Evolutionary conservation across 2,113 vertebrate species (phyloP).

Genomic region (Nothobranchius kuhntae): DNA sequence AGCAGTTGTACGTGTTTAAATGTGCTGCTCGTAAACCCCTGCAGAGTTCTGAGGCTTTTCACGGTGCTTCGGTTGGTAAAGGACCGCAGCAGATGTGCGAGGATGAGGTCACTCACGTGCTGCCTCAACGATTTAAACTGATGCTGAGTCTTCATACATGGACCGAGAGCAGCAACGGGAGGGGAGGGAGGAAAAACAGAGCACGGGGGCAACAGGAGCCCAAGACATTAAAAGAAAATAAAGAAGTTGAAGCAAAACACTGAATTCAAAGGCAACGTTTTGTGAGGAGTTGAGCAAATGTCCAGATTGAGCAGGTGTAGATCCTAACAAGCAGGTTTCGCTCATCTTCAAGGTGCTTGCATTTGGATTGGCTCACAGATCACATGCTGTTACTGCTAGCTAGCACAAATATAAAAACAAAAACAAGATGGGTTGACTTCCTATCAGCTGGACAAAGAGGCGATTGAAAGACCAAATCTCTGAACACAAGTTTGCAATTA

Average conservation of each 20-base stretch:
- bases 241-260: not conserved
- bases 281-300: too few species aligned
- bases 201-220: not conserved
- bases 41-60: slow-evolving; percentile 17
- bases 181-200: not conserved
- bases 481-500: not conserved
- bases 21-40: slow-evolving; percentile 23
- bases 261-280: too few species aligned
- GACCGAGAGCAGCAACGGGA: slow-evolving; percentile 17
- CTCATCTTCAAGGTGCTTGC: too few species aligned
- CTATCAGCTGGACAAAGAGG: too few species aligned
- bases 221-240: not conserved
- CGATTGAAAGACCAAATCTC: not conserved
- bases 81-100: slow-evolving; percentile 43
- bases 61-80: slow-evolving; percentile 32
- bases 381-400: too few species aligned
- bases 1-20: not conserved
- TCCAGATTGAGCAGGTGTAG: too few species aligned
- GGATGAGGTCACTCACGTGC: slow-evolving; percentile 65
- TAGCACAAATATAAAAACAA: too few species aligned
- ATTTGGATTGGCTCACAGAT: too few species aligned
- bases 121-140: slow-evolving; percentile 36
- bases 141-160: slow-evolving; percentile 45
- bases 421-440: too few species aligned
- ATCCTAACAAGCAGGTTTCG: too few species aligned